Percentiles rank a stretch among this genome's conserved stretches.
Evolutionary conservation across 2,888 invertebrate species (phyloP).

Genomic region (Molorchus minor): DNA sequence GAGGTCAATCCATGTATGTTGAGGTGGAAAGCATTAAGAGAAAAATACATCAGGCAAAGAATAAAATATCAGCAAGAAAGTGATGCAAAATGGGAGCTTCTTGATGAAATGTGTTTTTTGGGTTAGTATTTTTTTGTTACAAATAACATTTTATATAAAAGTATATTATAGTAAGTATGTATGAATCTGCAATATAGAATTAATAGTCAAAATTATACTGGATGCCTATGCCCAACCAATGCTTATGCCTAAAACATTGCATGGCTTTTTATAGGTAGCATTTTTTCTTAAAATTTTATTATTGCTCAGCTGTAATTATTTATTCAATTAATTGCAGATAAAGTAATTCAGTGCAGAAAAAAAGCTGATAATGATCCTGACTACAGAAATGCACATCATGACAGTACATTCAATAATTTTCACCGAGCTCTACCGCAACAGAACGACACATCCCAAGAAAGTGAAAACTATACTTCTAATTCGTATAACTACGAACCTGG

Average conservation of each 20-base stretch:
- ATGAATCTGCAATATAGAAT: no score
- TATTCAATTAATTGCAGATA: no score
- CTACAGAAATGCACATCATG: constrained; percentile 3
- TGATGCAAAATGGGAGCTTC: constrained; percentile 51
- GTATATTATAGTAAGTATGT: no score
- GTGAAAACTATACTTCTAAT: constrained; percentile 8
- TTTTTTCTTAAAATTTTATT: no score
- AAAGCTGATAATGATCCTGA: constrained; percentile 35
- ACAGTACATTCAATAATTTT: constrained; percentile 14
- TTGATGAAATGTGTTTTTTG: constrained; percentile 51
- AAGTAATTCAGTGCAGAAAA: constrained; percentile 51
- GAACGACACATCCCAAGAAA: constrained; percentile 14
- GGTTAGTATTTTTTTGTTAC: constrained; percentile 14
- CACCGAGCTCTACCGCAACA: not conserved
- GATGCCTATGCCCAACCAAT: no score
- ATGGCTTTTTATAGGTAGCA: no score
- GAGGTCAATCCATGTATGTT: constrained; percentile 49
- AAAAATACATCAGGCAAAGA: constrained; percentile 54
- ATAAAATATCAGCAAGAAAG: constrained; percentile 49
- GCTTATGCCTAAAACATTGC: no score
- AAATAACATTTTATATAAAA: not conserved
- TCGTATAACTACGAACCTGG: constrained; percentile 28
- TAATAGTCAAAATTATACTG: no score
- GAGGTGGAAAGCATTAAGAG: constrained; percentile 53
- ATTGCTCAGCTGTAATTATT: no score